phyloP scores from a whole-genome alignment of 2,888 invertebrate genomes.

The Mantis religiosa region DNA sequence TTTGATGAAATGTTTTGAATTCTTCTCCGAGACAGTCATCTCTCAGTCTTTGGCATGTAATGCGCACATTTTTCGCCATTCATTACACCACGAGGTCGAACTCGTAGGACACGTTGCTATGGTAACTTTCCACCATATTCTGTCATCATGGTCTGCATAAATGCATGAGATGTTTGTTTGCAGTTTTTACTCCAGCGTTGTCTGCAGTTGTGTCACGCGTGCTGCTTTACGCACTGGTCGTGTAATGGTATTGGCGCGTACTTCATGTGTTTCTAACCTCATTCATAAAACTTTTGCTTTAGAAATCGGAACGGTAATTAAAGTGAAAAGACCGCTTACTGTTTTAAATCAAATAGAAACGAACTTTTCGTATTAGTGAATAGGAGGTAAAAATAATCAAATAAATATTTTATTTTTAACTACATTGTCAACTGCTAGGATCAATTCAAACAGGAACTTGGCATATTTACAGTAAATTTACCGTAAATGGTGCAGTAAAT shows the following conservation, averaged over 20 bases:
- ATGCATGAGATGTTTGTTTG: neutral
- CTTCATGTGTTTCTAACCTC: neutral
- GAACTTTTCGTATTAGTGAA: too few relatives aligned
- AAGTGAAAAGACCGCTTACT: too few relatives aligned
- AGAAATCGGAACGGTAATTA: too few relatives aligned
- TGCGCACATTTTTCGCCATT: neutral
- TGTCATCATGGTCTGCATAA: neutral
- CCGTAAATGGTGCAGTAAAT: too few relatives aligned
- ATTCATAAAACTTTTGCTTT: neutral
- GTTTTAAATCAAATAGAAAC: too few relatives aligned
- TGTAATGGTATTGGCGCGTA: neutral
- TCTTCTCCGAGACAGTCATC: neutral
- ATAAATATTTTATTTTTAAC: too few relatives aligned
- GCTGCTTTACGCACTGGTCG: neutral
- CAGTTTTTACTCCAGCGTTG: neutral
- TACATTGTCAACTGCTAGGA: too few relatives aligned
- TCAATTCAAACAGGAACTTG: too few relatives aligned
- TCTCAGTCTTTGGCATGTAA: neutral
- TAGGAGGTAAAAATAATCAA: too few relatives aligned
- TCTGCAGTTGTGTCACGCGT: too few relatives aligned
- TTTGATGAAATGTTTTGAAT: neutral
- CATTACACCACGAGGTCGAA: neutral
- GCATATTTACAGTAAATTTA: too few relatives aligned
- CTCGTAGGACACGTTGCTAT: neutral
- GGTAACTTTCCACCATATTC: neutral